A percentile compares a stretch with the other conserved stretches of the same genome.
These are phyloP conservation scores for Protula sp. DNA, from an alignment of 2,888 invertebrate genomes.

Conservation along the genomic window DNA sequence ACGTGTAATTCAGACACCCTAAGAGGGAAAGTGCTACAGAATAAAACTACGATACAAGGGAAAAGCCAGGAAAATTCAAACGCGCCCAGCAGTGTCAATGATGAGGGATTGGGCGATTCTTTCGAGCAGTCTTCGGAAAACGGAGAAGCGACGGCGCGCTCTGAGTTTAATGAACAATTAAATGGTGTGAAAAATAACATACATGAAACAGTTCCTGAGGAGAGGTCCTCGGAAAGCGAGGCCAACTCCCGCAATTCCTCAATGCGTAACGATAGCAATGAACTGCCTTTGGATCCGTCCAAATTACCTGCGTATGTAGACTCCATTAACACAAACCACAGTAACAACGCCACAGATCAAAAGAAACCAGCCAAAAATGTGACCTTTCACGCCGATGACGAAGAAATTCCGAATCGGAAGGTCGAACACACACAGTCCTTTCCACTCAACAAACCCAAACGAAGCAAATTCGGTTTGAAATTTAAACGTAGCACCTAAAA, in stretches of 20 bases:
- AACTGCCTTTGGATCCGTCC: neutral
- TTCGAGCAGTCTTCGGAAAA: neutral
- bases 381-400: too few species aligned
- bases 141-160: neutral
- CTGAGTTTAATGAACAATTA: neutral
- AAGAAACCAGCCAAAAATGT: too few species aligned
- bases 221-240: neutral
- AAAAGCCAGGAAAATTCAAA: neutral
- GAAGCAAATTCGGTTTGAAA: too few species aligned
- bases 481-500: too few species aligned
- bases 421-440: too few species aligned
- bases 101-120: neutral
- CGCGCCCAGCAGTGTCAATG: neutral
- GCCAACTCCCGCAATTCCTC: neutral
- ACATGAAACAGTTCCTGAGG: neutral
- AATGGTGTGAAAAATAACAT: neutral
- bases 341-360: too few species aligned
- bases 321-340: too few species aligned
- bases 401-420: too few species aligned
- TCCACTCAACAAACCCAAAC: too few species aligned
- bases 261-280: neutral
- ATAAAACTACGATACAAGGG: too few species aligned
- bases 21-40: too few species aligned
- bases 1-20: too few species aligned
- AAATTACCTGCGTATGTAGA: neutral